Evolutionary conservation across 1,140 invertebrate species (phyloP).

Genomic region (Chelonus insularis): DNA sequence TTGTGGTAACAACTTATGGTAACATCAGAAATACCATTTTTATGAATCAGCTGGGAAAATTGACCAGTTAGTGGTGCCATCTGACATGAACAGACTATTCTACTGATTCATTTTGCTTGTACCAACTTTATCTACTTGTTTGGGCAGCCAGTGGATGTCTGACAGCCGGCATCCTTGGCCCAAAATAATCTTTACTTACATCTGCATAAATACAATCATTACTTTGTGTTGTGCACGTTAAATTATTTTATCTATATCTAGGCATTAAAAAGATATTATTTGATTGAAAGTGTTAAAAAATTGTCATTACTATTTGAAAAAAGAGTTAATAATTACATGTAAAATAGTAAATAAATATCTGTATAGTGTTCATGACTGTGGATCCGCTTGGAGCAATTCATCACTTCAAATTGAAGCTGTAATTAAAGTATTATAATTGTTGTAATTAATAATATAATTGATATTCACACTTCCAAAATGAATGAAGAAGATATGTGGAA

Average conservation of each 20-base stretch:
- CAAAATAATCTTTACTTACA: conserved; percentile 16
- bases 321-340: too few species aligned
- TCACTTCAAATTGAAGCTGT: too few species aligned
- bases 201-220: conserved; percentile 1
- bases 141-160: conserved; percentile 28
- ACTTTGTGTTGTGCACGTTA: neutral
- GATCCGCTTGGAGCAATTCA: too few species aligned
- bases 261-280: too few species aligned
- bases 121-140: conserved; percentile 29
- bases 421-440: conserved; percentile 3
- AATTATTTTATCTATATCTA: too few species aligned
- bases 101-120: conserved; percentile 18
- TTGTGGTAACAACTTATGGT: too few species aligned
- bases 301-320: too few species aligned
- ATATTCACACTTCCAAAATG: conserved; percentile 38
- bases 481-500: conserved; percentile 75
- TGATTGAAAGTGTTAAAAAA: too few species aligned
- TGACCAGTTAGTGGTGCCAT: conserved; percentile 20
- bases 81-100: conserved; percentile 25
- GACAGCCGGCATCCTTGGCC: conserved; percentile 32
- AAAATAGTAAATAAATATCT: too few species aligned
- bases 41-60: neutral
- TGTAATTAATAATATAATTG: neutral
- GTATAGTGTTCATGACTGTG: too few species aligned
- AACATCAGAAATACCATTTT: too few species aligned